These are phyloP conservation scores for Trimorus sp. DNA, from an alignment of 2,888 invertebrate species.

Conservation along the genomic window DNA sequence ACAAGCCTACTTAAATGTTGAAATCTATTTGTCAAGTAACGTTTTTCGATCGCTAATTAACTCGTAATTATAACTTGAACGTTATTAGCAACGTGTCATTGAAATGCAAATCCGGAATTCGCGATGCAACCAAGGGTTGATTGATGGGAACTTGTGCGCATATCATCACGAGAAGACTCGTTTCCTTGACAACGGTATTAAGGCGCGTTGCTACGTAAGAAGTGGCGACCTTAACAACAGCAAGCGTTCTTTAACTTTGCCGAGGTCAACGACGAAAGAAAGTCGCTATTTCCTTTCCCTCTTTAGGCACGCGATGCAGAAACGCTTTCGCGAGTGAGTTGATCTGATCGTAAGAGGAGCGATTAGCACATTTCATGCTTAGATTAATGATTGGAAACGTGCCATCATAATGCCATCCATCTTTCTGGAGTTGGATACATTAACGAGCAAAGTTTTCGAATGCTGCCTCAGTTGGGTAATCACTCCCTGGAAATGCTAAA, in stretches of 20 bases:
- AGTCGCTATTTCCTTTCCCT: slow-evolving; percentile 54
- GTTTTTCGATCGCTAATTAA: too few species aligned
- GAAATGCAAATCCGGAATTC: slow-evolving; percentile 25
- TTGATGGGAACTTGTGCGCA: slow-evolving; percentile 27
- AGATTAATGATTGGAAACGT: slow-evolving; percentile 30
- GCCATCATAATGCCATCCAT: slow-evolving; percentile 19
- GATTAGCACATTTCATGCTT: slow-evolving; percentile 29
- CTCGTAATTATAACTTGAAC: too few species aligned
- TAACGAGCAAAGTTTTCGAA: too few species aligned
- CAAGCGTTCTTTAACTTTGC: slow-evolving; percentile 49
- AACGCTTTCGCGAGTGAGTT: slow-evolving; percentile 51
- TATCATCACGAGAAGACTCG: slow-evolving; percentile 27
- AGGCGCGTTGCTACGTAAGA: slow-evolving; percentile 25
- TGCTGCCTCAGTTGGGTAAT: too few species aligned
- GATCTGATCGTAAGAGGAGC: slow-evolving; percentile 31
- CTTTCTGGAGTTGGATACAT: not conserved
- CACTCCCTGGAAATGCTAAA: too few species aligned
- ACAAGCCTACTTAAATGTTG: too few species aligned
- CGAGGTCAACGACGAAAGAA: slow-evolving; percentile 61
- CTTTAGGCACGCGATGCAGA: slow-evolving; percentile 34
- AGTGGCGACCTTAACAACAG: slow-evolving; percentile 50
- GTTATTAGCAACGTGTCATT: not conserved
- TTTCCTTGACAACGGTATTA: slow-evolving; percentile 58
- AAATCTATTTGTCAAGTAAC: too few species aligned
- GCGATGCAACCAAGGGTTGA: slow-evolving; percentile 39